Conservation (phyloP, 92 coral and sea anemone genomes). For the Phenganax subtilis region DNA sequence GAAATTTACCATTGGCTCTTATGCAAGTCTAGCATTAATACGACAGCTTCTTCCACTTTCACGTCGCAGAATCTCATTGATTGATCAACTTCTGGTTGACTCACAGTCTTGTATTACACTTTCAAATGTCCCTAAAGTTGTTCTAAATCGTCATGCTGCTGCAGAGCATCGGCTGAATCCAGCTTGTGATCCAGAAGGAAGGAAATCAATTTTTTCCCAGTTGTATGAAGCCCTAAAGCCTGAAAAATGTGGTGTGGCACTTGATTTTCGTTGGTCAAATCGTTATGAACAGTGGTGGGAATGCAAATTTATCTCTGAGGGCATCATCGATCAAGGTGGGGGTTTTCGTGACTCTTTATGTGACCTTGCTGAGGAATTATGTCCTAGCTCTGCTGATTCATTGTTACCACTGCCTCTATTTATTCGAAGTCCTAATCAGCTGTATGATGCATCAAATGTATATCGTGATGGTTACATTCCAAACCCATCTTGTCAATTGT, state of each 20-base stretch:
- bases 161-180: constrained; percentile 91
- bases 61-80: constrained; percentile 70
- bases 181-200: constrained; percentile 82
- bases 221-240: constrained; percentile 83
- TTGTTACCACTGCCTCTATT: constrained; percentile 79
- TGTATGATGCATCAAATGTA: constrained; percentile 95
- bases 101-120: constrained; percentile 76
- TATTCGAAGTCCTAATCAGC: constrained; percentile 93
- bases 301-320: constrained; percentile 92
- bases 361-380: constrained; percentile 95
- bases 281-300: constrained; percentile 99
- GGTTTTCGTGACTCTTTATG: constrained; percentile 96
- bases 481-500: constrained; percentile 83
- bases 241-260: constrained; percentile 88
- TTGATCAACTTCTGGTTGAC: constrained; percentile 83
- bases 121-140: constrained; percentile 79
- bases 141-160: constrained; percentile 85
- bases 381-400: constrained; percentile 81
- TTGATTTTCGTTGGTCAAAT: constrained; percentile 92
- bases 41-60: constrained; percentile 92
- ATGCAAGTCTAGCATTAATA: constrained; percentile 80
- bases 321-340: constrained; percentile 98
- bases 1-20: constrained; percentile 98
- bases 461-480: constrained; percentile 95
- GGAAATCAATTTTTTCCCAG: constrained; percentile 76